Percentiles rank a stretch among this genome's conserved stretches.
phyloP scores from a whole-genome alignment of 2,888 invertebrate species.

The Crossocerus cetratus region DNA sequence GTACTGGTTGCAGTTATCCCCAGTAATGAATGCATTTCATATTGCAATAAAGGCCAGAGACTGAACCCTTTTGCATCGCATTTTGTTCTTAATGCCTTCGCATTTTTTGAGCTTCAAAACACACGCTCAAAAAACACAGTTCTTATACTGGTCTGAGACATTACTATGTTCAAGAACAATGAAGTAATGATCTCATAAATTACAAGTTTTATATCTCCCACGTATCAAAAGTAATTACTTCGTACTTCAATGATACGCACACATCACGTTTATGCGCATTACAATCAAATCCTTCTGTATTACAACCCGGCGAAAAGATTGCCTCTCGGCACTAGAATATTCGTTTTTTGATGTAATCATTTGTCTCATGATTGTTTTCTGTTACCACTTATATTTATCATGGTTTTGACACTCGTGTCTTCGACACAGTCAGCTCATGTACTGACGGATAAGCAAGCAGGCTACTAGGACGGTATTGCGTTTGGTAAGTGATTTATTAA shows the following conservation, averaged over 20 bases:
- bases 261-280: conserved; percentile 51
- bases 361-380: conserved; percentile 57
- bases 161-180: conserved; percentile 54
- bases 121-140: conserved; percentile 58
- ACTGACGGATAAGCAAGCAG: conserved; percentile 63
- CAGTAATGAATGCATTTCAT: conserved; percentile 62
- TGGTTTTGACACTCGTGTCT: conserved; percentile 64
- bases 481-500: conserved; percentile 69
- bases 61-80: conserved; percentile 61
- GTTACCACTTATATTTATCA: conserved; percentile 59
- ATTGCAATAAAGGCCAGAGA: conserved; percentile 61
- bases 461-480: conserved; percentile 67
- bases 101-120: conserved; percentile 60
- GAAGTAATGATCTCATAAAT: conserved; percentile 60
- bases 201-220: conserved; percentile 59
- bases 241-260: conserved; percentile 49
- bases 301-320: conserved; percentile 68
- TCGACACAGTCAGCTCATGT: conserved; percentile 52
- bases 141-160: conserved; percentile 54
- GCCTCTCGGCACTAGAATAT: conserved; percentile 68
- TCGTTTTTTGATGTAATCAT: conserved; percentile 57
- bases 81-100: conserved; percentile 62
- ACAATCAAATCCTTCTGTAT: conserved; percentile 61
- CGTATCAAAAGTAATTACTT: conserved; percentile 61
- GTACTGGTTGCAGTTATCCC: conserved; percentile 56